Conservation (phyloP, 2,888 invertebrate genomes). For the Cheiracanthium punctorium region DNA sequence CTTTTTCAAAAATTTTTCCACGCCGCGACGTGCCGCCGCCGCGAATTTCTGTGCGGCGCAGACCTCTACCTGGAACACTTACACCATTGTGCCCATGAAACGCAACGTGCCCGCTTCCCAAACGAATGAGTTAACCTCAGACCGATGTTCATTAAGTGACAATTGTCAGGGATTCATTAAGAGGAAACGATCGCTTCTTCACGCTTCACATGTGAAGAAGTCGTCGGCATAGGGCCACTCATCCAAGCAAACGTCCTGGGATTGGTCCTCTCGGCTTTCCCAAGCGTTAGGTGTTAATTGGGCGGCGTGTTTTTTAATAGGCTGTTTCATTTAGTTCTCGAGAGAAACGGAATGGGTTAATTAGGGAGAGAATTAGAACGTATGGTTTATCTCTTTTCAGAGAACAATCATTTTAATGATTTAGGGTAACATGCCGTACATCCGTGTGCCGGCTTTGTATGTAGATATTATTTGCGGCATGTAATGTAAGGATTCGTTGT, state of each 20-base stretch:
- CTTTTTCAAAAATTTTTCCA: too few species aligned
- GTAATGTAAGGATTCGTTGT: too few species aligned
- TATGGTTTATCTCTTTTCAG: too few species aligned
- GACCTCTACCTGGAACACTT: too few species aligned
- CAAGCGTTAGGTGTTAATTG: not conserved
- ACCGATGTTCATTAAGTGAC: slow-evolving; percentile 10
- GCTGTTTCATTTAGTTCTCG: not conserved
- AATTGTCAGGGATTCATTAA: not conserved
- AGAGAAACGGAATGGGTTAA: not conserved
- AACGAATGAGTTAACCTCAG: not conserved
- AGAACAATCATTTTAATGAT: too few species aligned
- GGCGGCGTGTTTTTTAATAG: not conserved
- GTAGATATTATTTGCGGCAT: too few species aligned
- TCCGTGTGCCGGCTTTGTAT: too few species aligned
- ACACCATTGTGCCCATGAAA: too few species aligned
- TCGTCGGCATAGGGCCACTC: not conserved
- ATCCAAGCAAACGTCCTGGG: not conserved
- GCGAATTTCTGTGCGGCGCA: too few species aligned
- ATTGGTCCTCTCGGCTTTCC: not conserved
- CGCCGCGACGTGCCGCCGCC: too few species aligned
- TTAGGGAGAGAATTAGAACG: not conserved
- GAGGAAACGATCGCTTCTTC: not conserved
- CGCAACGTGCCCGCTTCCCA: not conserved
- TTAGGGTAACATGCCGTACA: too few species aligned
- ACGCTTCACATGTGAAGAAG: not conserved